Evolutionary conservation across 2,113 vertebrate species (phyloP), one percentile per base, ranked within the genome.

Genomic region (Phrynocephalus versicolor): DNA sequence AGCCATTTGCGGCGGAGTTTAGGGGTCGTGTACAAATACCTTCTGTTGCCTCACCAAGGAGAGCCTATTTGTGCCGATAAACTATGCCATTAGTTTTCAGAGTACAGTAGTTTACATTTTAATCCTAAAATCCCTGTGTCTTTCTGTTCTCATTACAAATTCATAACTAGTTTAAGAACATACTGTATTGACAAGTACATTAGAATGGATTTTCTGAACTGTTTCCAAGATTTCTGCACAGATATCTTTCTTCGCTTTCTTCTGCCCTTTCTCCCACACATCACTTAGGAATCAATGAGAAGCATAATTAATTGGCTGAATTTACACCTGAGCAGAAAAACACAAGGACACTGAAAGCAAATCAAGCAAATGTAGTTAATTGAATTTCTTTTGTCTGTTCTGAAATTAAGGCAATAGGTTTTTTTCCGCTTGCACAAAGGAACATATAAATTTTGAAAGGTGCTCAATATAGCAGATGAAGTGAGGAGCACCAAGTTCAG

Each of bases 41-140:
- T 90, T 83, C 81, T 51, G 45, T 6, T 51, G 45, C 45, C 45
- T 51, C 5, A 5, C 91, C 85, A 69, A 91, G 62, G 3, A 85
- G 76, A 83, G 58, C 41, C 6, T 80, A 70, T 71, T 84, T 89
- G 83, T 3, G 64, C 27, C 79, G 62, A 9, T 87, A 81, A 90
- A 85, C 16, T 76, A 16, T n/a, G 70, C 14, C 2, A 9, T 87
- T 70, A 41, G 81, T 55, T 90, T 37, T 90, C 37, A 89, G 92
- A 92, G 78, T n/a, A n/a, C n/a, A n/a, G n/a, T 18, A 85, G 0
- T 33, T 39, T n/a, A 79, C 76, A 69, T 2, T 12, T 86, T 67
- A 25, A 1, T 45, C 18, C 57, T 84, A 75, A 91, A 76, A 27
- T 87, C 83, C 19, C 16, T 27, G 15, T 60, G 10, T 5, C 9